These are phyloP conservation scores for Thera obeliscata DNA, from an alignment of 2,888 invertebrate species.

Conservation along the genomic window DNA sequence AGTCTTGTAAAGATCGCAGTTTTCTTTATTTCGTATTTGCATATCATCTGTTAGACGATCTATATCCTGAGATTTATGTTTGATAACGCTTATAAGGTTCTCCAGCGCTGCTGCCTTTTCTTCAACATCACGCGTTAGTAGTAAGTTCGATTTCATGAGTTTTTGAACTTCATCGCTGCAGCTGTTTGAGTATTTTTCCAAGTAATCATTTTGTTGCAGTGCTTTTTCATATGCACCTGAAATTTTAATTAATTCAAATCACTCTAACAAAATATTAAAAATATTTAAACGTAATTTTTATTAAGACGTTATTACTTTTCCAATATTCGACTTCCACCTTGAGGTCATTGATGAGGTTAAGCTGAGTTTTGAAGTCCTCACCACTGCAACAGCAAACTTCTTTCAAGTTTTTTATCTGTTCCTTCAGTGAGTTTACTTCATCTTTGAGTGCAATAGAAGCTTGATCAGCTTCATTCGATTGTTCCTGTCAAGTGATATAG, in stretches of 20 bases:
- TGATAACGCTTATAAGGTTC: constrained; percentile 58
- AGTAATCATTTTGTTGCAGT: constrained; percentile 58
- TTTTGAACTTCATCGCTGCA: constrained; percentile 53
- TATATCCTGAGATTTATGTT: constrained; percentile 64
- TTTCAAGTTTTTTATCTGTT: constrained; percentile 66
- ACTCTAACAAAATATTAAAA: not conserved
- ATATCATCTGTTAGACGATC: constrained; percentile 56
- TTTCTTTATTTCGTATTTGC: constrained; percentile 57
- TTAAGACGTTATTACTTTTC: constrained; percentile 58
- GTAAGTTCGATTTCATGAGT: constrained; percentile 55
- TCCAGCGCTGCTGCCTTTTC: constrained; percentile 60
- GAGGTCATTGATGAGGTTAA: constrained; percentile 64
- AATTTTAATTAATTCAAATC: constrained; percentile 28
- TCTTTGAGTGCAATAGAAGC: constrained; percentile 58
- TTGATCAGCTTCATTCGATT: constrained; percentile 44
- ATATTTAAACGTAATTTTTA: not conserved
- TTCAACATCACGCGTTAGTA: constrained; percentile 51
- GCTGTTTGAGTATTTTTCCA: constrained; percentile 61
- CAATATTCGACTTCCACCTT: constrained; percentile 68
- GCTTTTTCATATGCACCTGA: constrained; percentile 65
- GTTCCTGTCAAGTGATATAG: constrained; percentile 19
- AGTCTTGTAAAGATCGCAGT: constrained; percentile 50
- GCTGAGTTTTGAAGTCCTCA: constrained; percentile 67
- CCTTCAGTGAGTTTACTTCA: constrained; percentile 68
- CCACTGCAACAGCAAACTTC: constrained; percentile 63